phyloP scores from a whole-genome alignment of 2,797 vertebrate genomes.

The Sandelia bainsii region DNA sequence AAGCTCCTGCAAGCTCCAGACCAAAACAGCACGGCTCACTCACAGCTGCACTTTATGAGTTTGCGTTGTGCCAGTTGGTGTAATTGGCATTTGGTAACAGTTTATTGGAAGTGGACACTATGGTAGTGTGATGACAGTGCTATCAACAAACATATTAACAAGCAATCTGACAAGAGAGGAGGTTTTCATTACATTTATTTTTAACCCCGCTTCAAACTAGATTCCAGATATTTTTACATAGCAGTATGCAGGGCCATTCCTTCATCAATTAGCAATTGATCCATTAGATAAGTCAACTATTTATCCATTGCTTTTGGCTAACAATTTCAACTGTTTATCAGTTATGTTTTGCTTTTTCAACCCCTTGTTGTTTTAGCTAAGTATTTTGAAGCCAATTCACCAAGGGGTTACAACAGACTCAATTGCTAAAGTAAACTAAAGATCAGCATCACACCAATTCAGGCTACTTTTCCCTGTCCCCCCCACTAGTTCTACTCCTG shows the following conservation, averaged over 20 bases:
- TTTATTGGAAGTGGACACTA: constrained; percentile 49
- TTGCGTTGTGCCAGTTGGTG: constrained; percentile 44
- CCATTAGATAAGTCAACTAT: neutral
- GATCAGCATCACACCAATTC: too few relatives aligned
- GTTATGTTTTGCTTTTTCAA: neutral
- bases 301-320: neutral
- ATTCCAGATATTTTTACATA: neutral
- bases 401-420: too few relatives aligned
- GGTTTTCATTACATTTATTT: neutral
- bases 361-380: too few relatives aligned
- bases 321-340: neutral
- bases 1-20: constrained; percentile 40
- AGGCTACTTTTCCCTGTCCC: too few relatives aligned
- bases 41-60: constrained; percentile 63
- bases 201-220: neutral
- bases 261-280: neutral
- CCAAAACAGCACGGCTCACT: constrained; percentile 38
- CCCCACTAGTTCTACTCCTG: too few relatives aligned
- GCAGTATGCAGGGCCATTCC: neutral
- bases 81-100: constrained; percentile 68
- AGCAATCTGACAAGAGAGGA: constrained; percentile 7
- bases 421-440: too few relatives aligned
- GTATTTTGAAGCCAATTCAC: too few relatives aligned
- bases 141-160: constrained; percentile 41
- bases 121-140: constrained; percentile 36